Evolutionary conservation across 2,888 invertebrate genomes (phyloP).

Genomic region (Copidosoma aretas): DNA sequence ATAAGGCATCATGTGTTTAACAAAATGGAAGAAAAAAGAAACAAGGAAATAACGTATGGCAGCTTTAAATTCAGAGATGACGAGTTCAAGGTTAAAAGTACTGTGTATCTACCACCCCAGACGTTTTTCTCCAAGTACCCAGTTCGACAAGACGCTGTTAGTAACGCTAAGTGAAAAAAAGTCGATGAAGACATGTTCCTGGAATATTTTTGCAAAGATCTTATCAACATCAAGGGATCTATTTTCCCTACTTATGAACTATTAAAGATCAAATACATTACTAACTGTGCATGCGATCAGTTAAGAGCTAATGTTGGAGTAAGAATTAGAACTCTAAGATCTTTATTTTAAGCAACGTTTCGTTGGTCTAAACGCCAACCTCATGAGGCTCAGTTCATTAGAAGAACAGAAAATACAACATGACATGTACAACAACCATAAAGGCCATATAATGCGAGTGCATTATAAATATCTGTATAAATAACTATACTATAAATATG

Average conservation of each 20-base stretch:
- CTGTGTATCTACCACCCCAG: constrained; percentile 73
- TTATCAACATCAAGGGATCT: constrained; percentile 74
- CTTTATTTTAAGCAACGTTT: too few relatives aligned
- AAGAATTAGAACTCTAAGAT: too few relatives aligned
- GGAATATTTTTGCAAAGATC: constrained; percentile 80
- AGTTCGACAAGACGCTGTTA: constrained; percentile 33
- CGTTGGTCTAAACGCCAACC: too few relatives aligned
- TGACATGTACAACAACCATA: too few relatives aligned
- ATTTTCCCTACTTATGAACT: constrained; percentile 78
- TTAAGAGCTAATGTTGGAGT: too few relatives aligned
- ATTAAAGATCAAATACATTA: constrained; percentile 76
- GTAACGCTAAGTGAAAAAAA: constrained; percentile 23
- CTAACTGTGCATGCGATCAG: too few relatives aligned
- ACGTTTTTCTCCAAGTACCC: constrained; percentile 67
- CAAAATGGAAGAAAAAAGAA: constrained; percentile 68
- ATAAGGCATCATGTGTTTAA: constrained; percentile 44
- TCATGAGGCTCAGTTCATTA: too few relatives aligned
- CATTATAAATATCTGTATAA: too few relatives aligned
- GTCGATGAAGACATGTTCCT: constrained; percentile 79
- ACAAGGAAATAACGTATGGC: constrained; percentile 61
- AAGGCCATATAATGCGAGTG: too few relatives aligned
- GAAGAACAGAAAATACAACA: too few relatives aligned
- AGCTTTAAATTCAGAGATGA: constrained; percentile 68
- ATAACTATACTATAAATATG: too few relatives aligned
- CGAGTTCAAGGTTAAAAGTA: constrained; percentile 71